phyloP scores from a whole-genome alignment of 2,113 vertebrate genomes.

The Tangachromis dhanisi region DNA sequence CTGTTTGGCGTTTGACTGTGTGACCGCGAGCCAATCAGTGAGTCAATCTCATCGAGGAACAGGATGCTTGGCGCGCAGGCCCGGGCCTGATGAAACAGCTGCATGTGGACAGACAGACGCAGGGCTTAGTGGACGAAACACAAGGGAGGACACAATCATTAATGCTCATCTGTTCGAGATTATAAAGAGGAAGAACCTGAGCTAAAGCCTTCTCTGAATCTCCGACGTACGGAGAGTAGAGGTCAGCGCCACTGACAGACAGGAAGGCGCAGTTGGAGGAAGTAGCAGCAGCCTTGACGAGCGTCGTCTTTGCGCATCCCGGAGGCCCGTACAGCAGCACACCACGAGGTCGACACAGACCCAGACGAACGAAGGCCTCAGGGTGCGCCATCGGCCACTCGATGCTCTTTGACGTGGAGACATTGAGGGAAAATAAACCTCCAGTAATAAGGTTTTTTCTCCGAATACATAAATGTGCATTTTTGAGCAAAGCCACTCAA shows the following conservation, averaged over 20 bases:
- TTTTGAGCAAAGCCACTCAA: neutral
- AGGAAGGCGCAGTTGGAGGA: constrained; percentile 83
- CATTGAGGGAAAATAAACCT: neutral
- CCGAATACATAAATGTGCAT: neutral
- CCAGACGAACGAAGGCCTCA: constrained; percentile 82
- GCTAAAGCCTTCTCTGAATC: constrained; percentile 90
- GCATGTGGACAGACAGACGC: neutral
- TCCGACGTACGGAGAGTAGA: constrained; percentile 89
- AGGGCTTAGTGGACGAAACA: neutral
- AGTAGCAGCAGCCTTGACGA: constrained; percentile 82
- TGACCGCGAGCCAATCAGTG: constrained; percentile 83
- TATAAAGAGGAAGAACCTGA: constrained; percentile 70
- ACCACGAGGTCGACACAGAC: constrained; percentile 80
- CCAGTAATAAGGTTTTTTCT: neutral
- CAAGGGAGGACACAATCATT: neutral
- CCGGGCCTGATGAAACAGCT: constrained; percentile 90
- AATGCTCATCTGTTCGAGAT: neutral
- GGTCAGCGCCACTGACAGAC: constrained; percentile 85
- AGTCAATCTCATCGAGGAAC: constrained; percentile 95
- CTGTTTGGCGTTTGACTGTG: constrained; percentile 47
- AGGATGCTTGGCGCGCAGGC: constrained; percentile 87
- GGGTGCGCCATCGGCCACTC: constrained; percentile 93
- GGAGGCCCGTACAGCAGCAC: constrained; percentile 89
- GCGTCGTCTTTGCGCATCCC: constrained; percentile 90
- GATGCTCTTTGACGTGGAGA: constrained; percentile 73